Conservation (phyloP, 2,888 invertebrate genomes). For the Orthosia gracilis region DNA sequence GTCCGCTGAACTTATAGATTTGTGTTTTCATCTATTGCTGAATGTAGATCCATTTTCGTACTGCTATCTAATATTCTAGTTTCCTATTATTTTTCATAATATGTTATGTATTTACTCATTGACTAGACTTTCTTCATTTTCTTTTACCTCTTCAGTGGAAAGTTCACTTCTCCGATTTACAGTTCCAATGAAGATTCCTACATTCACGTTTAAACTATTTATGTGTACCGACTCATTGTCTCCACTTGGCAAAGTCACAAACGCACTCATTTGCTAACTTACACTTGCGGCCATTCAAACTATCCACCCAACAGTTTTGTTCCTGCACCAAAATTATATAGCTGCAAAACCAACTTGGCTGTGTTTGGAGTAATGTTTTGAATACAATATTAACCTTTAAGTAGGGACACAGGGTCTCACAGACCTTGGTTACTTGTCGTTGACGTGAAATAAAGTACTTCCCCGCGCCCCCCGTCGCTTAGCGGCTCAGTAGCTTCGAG, state of each 20-base stretch:
- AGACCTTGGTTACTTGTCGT: too few relatives aligned
- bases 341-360: conserved; percentile 44
- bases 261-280: conserved; percentile 63
- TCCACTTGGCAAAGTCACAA: conserved; percentile 78
- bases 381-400: conserved; percentile 63
- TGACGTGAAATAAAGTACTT: too few relatives aligned
- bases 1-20: background rate
- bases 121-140: background rate
- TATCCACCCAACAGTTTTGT: conserved; percentile 24
- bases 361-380: conserved; percentile 67
- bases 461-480: too few relatives aligned
- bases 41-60: too few relatives aligned
- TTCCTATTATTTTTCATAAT: background rate
- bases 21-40: background rate
- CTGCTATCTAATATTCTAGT: too few relatives aligned
- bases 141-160: background rate
- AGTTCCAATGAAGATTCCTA: conserved; percentile 60
- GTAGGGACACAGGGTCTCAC: too few relatives aligned
- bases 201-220: conserved; percentile 72
- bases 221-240: conserved; percentile 76
- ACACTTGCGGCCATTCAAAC: conserved; percentile 40
- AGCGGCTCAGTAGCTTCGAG: too few relatives aligned
- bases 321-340: conserved; percentile 48
- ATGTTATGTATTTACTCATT: background rate
- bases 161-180: conserved; percentile 8